Percentiles rank a stretch among this genome's conserved stretches.
These are phyloP conservation scores for Chaetogeoica ovagalla DNA, from an alignment of 2,888 invertebrate species.

Conservation along the genomic window DNA sequence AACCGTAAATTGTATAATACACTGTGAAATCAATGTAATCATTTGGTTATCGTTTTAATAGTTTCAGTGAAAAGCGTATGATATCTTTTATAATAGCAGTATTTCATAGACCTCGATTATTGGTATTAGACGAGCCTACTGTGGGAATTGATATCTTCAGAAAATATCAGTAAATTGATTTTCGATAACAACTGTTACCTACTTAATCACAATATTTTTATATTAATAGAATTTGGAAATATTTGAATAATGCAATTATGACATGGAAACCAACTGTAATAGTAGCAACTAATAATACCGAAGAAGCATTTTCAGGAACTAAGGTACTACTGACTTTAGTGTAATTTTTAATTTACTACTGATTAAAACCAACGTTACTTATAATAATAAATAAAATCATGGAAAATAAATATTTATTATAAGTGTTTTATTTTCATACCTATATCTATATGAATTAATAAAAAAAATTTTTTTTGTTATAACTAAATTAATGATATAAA, in stretches of 20 bases:
- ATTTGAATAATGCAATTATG: not conserved
- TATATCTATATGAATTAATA: too few species aligned
- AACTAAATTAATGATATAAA: too few species aligned
- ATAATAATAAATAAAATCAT: too few species aligned
- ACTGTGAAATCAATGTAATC: not conserved
- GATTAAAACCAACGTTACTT: too few species aligned
- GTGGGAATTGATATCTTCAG: conserved; percentile 31
- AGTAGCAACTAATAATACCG: conserved; percentile 31
- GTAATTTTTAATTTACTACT: too few species aligned
- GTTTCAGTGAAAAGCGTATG: conserved; percentile 39
- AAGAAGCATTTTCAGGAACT: conserved; percentile 43
- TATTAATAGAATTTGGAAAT: conserved; percentile 39
- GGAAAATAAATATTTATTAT: too few species aligned
- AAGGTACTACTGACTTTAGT: conserved; percentile 3
- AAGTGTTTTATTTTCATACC: too few species aligned
- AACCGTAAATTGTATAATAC: not conserved
- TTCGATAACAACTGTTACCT: not conserved
- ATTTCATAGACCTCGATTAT: conserved; percentile 39
- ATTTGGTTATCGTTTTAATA: not conserved
- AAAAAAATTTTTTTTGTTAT: too few species aligned
- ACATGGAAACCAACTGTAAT: conserved; percentile 44
- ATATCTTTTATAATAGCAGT: conserved; percentile 38
- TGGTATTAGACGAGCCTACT: conserved; percentile 43
- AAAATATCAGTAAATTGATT: conserved; percentile 4
- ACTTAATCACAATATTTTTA: not conserved